A percentile compares a stretch with the other conserved stretches of the same genome.
These are phyloP conservation scores for Xylota sylvarum DNA, from an alignment of 2,888 invertebrate genomes.

Conservation along the genomic window DNA sequence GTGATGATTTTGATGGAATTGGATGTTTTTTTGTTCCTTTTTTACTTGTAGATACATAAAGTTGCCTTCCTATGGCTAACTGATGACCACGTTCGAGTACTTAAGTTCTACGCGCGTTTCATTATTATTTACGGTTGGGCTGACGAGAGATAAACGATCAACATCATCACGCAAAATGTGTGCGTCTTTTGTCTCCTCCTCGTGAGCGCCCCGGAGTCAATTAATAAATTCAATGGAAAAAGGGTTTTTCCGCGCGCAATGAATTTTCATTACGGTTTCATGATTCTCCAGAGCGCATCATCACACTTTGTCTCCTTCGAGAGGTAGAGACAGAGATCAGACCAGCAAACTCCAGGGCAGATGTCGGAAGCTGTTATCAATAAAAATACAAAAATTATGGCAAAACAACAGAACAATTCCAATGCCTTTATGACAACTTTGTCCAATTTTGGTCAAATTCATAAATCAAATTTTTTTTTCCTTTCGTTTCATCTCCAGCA, in stretches of 20 bases:
- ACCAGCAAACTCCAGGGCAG: too few relatives aligned
- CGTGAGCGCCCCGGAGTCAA: constrained; percentile 50
- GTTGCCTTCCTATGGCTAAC: constrained; percentile 31
- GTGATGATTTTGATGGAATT: constrained; percentile 68
- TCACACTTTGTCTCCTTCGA: constrained; percentile 58
- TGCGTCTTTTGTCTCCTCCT: constrained; percentile 19
- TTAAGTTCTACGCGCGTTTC: constrained; percentile 71
- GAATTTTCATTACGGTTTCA: constrained; percentile 75
- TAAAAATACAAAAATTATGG: constrained; percentile 39
- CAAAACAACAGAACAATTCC: constrained; percentile 31
- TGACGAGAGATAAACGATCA: constrained; percentile 69
- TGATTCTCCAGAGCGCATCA: constrained; percentile 64
- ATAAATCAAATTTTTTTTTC: constrained; percentile 79
- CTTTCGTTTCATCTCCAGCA: not conserved
- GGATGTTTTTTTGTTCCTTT: constrained; percentile 6
- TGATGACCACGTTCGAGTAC: constrained; percentile 67
- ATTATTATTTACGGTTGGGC: constrained; percentile 72
- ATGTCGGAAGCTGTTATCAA: constrained; percentile 72
- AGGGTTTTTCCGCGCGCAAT: constrained; percentile 69
- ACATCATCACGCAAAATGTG: constrained; percentile 59
- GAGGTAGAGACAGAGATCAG: not conserved
- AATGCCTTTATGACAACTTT: constrained; percentile 78
- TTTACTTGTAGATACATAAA: not conserved
- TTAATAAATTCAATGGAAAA: constrained; percentile 73
- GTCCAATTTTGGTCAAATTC: constrained; percentile 80